Evolutionary conservation across 2,888 invertebrate genomes (phyloP), one percentile per base, ranked within the genome.

Genomic region (Thymelicus sylvestris): DNA sequence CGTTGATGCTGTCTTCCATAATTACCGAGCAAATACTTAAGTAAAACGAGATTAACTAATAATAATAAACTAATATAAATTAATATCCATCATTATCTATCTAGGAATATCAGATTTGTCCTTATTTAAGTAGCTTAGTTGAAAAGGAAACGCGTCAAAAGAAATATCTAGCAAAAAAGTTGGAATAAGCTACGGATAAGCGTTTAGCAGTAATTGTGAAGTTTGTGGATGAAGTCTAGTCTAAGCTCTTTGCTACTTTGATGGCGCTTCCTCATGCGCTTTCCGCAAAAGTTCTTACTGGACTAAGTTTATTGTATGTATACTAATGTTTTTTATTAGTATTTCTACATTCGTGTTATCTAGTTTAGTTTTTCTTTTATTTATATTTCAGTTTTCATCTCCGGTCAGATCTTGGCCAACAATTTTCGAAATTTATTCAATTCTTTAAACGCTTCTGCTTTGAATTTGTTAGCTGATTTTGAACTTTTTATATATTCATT

Each of bases 211-310:
- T 61, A 41, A 67, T 61, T 61, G 59, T 60, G 50, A 60, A 60
- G 67, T 67, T 60, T 48, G 47, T 60, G 48, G 60, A 60, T 48
- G 48, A 60, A 67, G 59, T 39, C 59, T 60, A 60, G 67, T 60
- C 24, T 10, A 38, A 60, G 50, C 60, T 50, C 60, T 60, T 60
- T 38, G 60, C 48, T 60, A 67, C 67, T 60, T 67, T 47, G 31
- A 19, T 60, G 38, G 60, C 50, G 47, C 24, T 60, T 67, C 15
- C 15, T 15, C 10, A n/a, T 48, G 12, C 50, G n/a, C 15, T 52
- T 64, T 48, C 39, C 8, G 15, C 62, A 7, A 13, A 41, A 41
- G 24, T 19, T 61, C 12, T 61, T 61, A 44, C n/a, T 59, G 59
- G 19, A 7, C 38, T n/a, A 12, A 41, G 50, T 52, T 52, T 7